These are phyloP conservation scores for Calcarius lapponicus DNA, from an alignment of 2,797 vertebrate species.

Conservation along the genomic window DNA sequence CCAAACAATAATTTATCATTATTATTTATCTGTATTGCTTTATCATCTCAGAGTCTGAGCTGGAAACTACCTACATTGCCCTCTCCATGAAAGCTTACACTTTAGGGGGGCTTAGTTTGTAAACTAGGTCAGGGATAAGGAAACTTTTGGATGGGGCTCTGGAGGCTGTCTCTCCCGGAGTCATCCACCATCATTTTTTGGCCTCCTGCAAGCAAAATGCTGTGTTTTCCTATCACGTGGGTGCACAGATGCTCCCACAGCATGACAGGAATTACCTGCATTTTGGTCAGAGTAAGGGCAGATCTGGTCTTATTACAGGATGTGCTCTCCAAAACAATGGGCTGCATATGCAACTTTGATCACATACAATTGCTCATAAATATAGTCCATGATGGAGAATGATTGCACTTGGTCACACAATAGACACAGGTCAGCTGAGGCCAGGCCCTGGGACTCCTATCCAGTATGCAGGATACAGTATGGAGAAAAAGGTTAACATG, in stretches of 20 bases:
- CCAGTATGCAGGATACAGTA: not conserved
- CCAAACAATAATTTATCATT: not conserved
- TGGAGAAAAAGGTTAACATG: not conserved
- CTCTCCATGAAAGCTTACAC: not conserved
- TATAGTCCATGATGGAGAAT: not conserved
- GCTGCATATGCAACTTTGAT: not conserved
- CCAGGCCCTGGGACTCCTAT: not conserved
- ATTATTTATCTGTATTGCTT: not conserved
- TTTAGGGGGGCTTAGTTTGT: not conserved
- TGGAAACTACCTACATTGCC: accelerated
- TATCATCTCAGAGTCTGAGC: not conserved
- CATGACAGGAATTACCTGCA: not conserved
- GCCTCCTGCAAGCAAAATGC: not conserved
- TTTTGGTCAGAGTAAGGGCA: not conserved
- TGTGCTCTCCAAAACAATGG: not conserved
- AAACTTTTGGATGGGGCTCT: not conserved
- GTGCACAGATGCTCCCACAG: not conserved
- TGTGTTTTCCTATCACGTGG: not conserved
- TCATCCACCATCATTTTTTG: not conserved
- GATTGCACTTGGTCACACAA: not conserved
- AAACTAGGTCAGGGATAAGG: not conserved
- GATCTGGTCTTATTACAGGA: not conserved
- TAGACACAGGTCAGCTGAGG: not conserved
- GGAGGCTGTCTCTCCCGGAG: not conserved
- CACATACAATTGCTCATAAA: not conserved